These are phyloP conservation scores for Salmo trutta DNA, from an alignment of 2,797 vertebrate species.

Conservation along the genomic window DNA sequence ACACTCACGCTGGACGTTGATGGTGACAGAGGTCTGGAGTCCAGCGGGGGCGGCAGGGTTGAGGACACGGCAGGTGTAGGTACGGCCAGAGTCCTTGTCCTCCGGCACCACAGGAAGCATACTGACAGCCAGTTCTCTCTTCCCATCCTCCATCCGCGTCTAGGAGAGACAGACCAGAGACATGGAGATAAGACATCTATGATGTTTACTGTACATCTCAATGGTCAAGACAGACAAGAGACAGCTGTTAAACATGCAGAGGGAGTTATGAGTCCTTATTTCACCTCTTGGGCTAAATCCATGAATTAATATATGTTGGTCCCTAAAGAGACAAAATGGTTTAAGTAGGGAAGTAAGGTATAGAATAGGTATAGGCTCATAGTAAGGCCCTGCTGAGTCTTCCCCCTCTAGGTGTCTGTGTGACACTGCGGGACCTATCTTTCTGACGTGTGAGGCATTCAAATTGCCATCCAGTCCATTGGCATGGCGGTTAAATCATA, in stretches of 20 bases:
- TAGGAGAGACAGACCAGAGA: slow-evolving; percentile 47
- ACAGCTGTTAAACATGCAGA: too few species aligned
- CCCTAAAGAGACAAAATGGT: neutral
- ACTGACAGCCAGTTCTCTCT: slow-evolving; percentile 81
- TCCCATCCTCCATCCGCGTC: slow-evolving; percentile 81
- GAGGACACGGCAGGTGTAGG: slow-evolving; percentile 85
- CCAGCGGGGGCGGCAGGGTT: slow-evolving; percentile 85
- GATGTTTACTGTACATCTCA: neutral
- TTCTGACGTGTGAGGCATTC: slow-evolving; percentile 50
- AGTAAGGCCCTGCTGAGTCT: slow-evolving; percentile 26
- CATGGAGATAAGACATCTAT: neutral
- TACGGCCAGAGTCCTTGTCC: slow-evolving; percentile 83
- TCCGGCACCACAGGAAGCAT: slow-evolving; percentile 84
- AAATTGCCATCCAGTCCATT: slow-evolving; percentile 58
- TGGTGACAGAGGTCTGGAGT: slow-evolving; percentile 83
- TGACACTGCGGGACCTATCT: slow-evolving; percentile 52
- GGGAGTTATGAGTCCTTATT: neutral
- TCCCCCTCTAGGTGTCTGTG: slow-evolving; percentile 39
- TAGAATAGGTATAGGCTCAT: neutral
- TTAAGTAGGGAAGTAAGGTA: neutral
- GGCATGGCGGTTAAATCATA: slow-evolving; percentile 66
- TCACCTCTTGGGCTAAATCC: too few species aligned
- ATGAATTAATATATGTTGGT: neutral
- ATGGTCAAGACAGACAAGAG: neutral
- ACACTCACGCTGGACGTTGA: slow-evolving; percentile 89